Evolutionary conservation across 1,140 invertebrate species (phyloP).

Genomic region (Metaphire vulgaris): DNA sequence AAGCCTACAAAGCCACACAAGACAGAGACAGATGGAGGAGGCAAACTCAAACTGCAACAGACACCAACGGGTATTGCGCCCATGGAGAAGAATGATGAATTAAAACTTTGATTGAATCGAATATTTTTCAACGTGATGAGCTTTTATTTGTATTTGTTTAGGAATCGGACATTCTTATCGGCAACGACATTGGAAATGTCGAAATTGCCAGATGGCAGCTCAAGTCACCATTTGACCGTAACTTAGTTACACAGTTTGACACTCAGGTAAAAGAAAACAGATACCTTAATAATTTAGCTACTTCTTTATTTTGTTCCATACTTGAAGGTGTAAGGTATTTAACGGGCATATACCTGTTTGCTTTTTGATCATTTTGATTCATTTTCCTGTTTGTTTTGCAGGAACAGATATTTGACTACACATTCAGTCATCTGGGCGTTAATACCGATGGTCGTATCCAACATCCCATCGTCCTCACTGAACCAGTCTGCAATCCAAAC

Average conservation of each 20-base stretch:
- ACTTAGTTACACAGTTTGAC: slow-evolving; percentile 88
- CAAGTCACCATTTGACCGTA: slow-evolving; percentile 84
- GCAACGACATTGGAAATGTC: slow-evolving; percentile 87
- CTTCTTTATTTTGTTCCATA: too few relatives aligned
- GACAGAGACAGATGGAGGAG: too few relatives aligned
- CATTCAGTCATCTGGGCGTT: slow-evolving; percentile 80
- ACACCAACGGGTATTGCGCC: too few relatives aligned
- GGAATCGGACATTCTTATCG: slow-evolving; percentile 65
- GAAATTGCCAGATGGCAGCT: slow-evolving; percentile 82
- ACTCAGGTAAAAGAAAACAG: slow-evolving; percentile 58
- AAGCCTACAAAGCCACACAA: too few relatives aligned
- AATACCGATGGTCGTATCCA: slow-evolving; percentile 68
- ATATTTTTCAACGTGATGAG: too few relatives aligned
- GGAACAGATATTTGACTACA: slow-evolving; percentile 86
- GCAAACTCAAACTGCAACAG: too few relatives aligned
- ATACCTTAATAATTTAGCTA: too few relatives aligned
- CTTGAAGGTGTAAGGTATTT: too few relatives aligned
- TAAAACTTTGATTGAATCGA: too few relatives aligned
- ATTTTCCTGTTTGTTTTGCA: slow-evolving; percentile 56
- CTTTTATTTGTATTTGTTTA: slow-evolving; percentile 29
- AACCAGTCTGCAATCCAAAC: slow-evolving; percentile 83
- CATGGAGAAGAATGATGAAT: too few relatives aligned
- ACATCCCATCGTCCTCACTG: slow-evolving; percentile 82
- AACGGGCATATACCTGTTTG: too few relatives aligned
- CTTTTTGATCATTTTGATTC: too few relatives aligned